phyloP scores from a whole-genome alignment of 2,113 vertebrate species.

The Ochotona curzoniae region DNA sequence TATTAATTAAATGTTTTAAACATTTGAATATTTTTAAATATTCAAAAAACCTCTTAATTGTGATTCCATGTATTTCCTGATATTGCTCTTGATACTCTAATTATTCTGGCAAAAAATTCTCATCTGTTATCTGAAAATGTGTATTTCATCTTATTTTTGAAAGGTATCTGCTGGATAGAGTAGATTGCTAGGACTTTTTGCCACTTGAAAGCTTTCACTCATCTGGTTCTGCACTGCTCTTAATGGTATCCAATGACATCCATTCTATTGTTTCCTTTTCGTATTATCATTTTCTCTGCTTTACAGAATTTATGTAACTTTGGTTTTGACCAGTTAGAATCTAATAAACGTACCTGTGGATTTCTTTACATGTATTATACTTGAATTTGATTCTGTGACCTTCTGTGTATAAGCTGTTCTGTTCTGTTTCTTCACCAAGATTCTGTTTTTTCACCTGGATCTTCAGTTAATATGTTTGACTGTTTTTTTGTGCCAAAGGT shows the following conservation, averaged over 20 bases:
- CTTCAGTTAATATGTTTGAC: background rate
- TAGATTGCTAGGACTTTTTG: background rate
- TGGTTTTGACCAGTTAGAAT: slow-evolving; percentile 36
- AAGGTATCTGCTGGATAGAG: slow-evolving; percentile 7
- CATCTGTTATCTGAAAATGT: background rate
- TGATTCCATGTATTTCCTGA: background rate
- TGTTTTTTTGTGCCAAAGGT: background rate
- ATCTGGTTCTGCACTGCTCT: background rate
- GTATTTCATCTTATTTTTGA: background rate
- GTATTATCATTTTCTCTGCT: background rate
- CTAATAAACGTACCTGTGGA: background rate
- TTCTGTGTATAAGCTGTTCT: background rate
- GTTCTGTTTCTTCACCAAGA: background rate
- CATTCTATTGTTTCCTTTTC: background rate
- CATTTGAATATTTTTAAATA: too few relatives aligned
- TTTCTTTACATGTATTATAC: slow-evolving; percentile 23
- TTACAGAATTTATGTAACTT: background rate
- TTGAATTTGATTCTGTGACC: background rate
- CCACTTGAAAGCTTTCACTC: background rate
- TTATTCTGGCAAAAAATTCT: background rate
- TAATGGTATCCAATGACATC: background rate
- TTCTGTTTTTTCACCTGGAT: background rate
- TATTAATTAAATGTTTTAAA: too few relatives aligned
- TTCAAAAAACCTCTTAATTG: background rate
- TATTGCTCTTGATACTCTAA: background rate